Base-by-base conservation (phyloP, 92 coral and sea anemone species). In the Epizoanthus fatuus region DNA sequence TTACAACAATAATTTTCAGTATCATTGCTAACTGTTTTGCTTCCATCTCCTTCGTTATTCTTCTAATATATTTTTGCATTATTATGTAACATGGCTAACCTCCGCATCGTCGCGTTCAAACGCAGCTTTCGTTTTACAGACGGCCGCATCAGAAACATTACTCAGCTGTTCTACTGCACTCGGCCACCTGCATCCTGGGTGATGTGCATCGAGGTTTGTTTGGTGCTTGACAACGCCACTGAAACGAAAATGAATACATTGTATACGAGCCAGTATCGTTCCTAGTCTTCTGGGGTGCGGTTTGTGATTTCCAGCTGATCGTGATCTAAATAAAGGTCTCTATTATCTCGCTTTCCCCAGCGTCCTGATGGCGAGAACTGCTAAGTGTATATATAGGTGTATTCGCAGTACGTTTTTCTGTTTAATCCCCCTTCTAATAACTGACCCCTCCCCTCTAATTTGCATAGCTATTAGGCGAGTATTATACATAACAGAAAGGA, bases 211-310 rank as follows among this genome's bases (percentile, higher is more conserved):
- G 53, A 94, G 89, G 74, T 94, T 94, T 22, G 87, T 71, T 66
- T 94, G 98, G 69, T 89, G 92, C 80, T 94, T 94, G 19, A 94
- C 86, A 12, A 94, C 90, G 11, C 98, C 98, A 0, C 98, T 94
- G 79, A 42, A 57, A 79, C 75, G 82, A 37, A 63, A 0, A 54
- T 15, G 19, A 49, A 56, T 29, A 12, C 20, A 13, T 59, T 55
- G 17, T 2, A 20, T 65, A 1, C 4, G 7, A 29, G 32, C 13
- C 63, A 38, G 25, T 12, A 12, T 4, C 13, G 7, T 44, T 2
- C 13, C 16, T 1, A 25, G 39, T 17, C 25, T n/a, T 4, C 65
- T 3, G 10, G 49, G 49, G 2, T 4, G 47, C 6, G 47, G 5
- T 42, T 42, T 42, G 35, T 29, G 35, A 42, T 42, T 42, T 42